Evolutionary conservation across 1,140 invertebrate species (phyloP).

Genomic region (Drosophila sp.): DNA sequence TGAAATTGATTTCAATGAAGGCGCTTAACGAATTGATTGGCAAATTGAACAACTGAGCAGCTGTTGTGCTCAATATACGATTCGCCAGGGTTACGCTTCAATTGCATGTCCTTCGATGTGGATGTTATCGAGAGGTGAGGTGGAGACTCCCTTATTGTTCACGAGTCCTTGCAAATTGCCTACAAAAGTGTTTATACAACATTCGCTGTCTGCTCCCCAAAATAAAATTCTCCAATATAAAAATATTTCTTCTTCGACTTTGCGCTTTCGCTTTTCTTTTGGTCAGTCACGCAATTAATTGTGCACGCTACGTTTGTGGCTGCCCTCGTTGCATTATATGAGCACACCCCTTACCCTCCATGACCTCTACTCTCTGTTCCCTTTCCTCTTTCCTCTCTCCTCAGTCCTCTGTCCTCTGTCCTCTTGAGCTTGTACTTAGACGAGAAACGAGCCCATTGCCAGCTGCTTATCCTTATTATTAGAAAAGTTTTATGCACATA

Average conservation of each 20-base stretch:
- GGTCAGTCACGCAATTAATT: conserved; percentile 63
- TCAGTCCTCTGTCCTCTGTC: neutral
- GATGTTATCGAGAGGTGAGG: neutral
- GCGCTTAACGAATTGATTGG: conserved; percentile 43
- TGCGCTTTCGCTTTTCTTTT: conserved; percentile 52
- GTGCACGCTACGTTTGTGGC: conserved; percentile 48
- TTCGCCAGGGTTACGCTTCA: conserved; percentile 15
- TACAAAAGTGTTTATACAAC: conserved; percentile 37
- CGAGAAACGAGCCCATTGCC: conserved; percentile 44
- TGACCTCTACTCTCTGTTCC: no score
- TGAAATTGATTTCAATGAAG: conserved; percentile 44
- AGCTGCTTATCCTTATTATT: conserved; percentile 60
- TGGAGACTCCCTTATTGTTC: neutral
- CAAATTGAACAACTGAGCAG: conserved; percentile 33
- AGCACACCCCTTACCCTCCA: neutral
- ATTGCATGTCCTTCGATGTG: conserved; percentile 34
- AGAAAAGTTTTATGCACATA: conserved; percentile 64
- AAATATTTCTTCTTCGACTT: conserved; percentile 34
- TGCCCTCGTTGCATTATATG: conserved; percentile 31
- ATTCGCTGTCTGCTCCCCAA: neutral
- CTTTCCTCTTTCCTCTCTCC: neutral
- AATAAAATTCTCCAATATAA: neutral
- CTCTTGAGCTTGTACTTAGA: conserved; percentile 10
- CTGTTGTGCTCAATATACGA: conserved; percentile 28
- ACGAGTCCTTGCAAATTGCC: conserved; percentile 41